Base-by-base conservation (phyloP, 1,140 invertebrate genomes). In the Drosophila azteca region DNA sequence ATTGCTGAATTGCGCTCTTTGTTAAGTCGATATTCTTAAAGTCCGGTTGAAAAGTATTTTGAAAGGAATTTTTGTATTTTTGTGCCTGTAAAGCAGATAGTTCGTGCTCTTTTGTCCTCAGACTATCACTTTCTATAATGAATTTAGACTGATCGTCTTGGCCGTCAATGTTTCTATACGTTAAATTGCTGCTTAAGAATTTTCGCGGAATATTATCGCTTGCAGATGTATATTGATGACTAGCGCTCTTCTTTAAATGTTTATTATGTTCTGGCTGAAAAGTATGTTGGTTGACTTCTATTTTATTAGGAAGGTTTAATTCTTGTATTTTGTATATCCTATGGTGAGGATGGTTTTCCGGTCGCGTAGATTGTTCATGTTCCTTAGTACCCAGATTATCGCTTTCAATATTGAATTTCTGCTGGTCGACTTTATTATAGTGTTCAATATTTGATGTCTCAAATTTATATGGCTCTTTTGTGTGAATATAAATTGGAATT, bases 401-500 rank as follows among this genome's bases (percentile, higher is more conserved):
- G 5, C 48, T 6, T 17, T 74, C 61, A n/a, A 52, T 46, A 17
- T 35, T 62, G 4, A 29, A 70, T 57, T 81, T 80, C 0, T 43
- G 41, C 1, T 49, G 35, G 7, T 77, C 68, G 6, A 11, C 9
- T 4, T 62, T 67, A 35, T 49, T 58, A 31, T 67, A 74, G 5
- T 24, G 17, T 46, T 80, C 84, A 2, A 26, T 49, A 46, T 46
- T 39, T 2, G 57, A 66, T 15, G 58, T 61, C 20, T 85, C 81
- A 41, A 62, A 80, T 50, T 66, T 84, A 20, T 87, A 87, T 24
- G 82, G 79, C 51, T 90, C 84, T 6, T 63, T 78, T 2, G 65
- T 57, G n/a, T 68, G 75, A 41, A 90, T 89, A 11, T 82, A 87
- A 44, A 90, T 46, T 13, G 93, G 92, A 35, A 93, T 90, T 15